Evolutionary conservation across 1,140 invertebrate species (phyloP).

Genomic region (Prorops nasuta): DNA sequence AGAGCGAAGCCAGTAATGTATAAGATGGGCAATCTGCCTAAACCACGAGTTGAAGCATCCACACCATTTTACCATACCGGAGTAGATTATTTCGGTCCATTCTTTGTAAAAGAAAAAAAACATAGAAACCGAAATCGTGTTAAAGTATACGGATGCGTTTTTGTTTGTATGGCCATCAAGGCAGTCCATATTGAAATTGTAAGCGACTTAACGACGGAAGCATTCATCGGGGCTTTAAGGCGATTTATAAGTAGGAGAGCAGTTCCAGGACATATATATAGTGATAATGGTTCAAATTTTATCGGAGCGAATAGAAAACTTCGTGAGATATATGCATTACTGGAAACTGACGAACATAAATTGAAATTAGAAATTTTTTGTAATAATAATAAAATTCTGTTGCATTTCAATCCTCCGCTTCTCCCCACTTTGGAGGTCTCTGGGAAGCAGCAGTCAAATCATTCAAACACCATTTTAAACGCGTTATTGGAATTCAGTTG

Average conservation of each 20-base stretch:
- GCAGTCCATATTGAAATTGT: too few species aligned
- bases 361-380: not conserved
- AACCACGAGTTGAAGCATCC: constrained; percentile 19
- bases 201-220: constrained; percentile 17
- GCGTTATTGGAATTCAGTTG: constrained; percentile 12
- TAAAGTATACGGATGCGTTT: not conserved
- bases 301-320: constrained; percentile 9
- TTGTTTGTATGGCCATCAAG: constrained; percentile 1
- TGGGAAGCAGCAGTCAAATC: constrained; percentile 21
- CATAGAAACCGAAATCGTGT: not conserved
- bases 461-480: constrained; percentile 23
- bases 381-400: not conserved
- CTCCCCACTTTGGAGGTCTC: constrained; percentile 19
- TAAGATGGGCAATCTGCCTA: constrained; percentile 42
- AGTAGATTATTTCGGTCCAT: constrained; percentile 46
- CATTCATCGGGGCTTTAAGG: constrained; percentile 18
- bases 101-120: constrained; percentile 28
- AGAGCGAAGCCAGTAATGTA: constrained; percentile 14
- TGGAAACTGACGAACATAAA: not conserved
- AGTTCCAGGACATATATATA: constrained; percentile 46
- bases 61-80: constrained; percentile 42
- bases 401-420: constrained; percentile 18
- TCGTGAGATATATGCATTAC: not conserved
- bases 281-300: constrained; percentile 19
- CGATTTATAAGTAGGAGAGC: constrained; percentile 28